Evolutionary conservation across 2,113 vertebrate species (phyloP).

Genomic region (Centrocercus urophasianus): DNA sequence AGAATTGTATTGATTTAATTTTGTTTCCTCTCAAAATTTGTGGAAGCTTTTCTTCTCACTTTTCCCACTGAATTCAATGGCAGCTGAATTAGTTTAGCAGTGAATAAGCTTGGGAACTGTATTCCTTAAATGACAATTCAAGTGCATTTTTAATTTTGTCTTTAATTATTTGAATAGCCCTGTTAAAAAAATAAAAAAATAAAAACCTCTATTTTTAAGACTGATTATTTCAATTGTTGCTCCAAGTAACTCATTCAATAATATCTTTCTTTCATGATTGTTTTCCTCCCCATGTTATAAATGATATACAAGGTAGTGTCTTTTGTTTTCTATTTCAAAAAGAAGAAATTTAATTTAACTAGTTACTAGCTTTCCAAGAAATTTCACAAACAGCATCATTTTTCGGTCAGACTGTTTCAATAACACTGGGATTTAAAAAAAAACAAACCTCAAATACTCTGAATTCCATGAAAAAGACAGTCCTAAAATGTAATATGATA

Average conservation of each 20-base stretch:
- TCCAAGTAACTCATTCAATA: background rate
- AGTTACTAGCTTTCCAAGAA: background rate
- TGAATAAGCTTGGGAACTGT: background rate
- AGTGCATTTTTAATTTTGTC: background rate
- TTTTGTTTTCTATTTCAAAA: background rate
- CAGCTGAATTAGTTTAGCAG: background rate
- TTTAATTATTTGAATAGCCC: background rate
- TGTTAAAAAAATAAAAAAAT: background rate
- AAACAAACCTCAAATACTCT: background rate
- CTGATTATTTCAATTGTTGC: background rate
- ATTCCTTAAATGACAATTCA: background rate
- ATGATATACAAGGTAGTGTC: background rate
- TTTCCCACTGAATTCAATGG: background rate
- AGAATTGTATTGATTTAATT: rapidly evolving
- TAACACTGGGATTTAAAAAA: background rate
- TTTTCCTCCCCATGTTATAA: background rate
- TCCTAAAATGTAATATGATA: background rate
- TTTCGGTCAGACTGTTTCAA: background rate
- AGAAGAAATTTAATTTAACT: background rate
- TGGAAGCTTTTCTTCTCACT: background rate
- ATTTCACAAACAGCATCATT: background rate
- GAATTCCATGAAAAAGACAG: background rate
- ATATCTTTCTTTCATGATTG: background rate
- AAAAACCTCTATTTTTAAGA: background rate
- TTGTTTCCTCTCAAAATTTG: background rate